Evolutionary conservation across 92 coral and sea anemone genomes (phyloP).

Genomic region (Parazoanthus swiftii): DNA sequence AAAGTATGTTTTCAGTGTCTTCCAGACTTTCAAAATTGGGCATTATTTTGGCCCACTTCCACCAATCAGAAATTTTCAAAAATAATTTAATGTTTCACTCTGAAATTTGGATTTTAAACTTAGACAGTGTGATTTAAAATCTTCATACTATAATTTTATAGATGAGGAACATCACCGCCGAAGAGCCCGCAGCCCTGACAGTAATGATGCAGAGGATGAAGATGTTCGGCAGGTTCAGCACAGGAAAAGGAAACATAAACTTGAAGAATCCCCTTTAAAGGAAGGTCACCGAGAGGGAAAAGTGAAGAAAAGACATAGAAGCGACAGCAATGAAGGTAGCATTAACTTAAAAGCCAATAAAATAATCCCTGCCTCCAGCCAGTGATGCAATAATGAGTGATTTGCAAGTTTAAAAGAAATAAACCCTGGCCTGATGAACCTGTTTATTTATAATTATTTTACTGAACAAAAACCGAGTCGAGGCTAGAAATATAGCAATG

Average conservation of each 20-base stretch:
- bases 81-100: too few species aligned
- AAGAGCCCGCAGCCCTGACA: slow-evolving; percentile 76
- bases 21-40: too few species aligned
- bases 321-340: slow-evolving; percentile 29
- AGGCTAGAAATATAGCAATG: too few species aligned
- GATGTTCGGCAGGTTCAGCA: slow-evolving; percentile 58
- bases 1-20: too few species aligned
- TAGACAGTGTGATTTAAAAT: not conserved
- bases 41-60: too few species aligned
- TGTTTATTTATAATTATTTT: too few species aligned
- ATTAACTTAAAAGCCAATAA: not conserved
- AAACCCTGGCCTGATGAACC: too few species aligned
- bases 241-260: slow-evolving; percentile 62
- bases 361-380: too few species aligned
- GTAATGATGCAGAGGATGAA: slow-evolving; percentile 64
- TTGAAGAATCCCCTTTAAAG: slow-evolving; percentile 58
- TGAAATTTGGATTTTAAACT: not conserved
- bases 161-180: slow-evolving; percentile 62
- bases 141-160: not conserved
- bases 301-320: slow-evolving; percentile 40
- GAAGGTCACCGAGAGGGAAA: slow-evolving; percentile 29
- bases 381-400: too few species aligned
- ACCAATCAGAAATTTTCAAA: too few species aligned
- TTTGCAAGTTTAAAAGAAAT: too few species aligned
- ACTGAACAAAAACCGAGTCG: too few species aligned